Conservation (phyloP, 2,888 invertebrate genomes). For the Pterostichus madidus region DNA sequence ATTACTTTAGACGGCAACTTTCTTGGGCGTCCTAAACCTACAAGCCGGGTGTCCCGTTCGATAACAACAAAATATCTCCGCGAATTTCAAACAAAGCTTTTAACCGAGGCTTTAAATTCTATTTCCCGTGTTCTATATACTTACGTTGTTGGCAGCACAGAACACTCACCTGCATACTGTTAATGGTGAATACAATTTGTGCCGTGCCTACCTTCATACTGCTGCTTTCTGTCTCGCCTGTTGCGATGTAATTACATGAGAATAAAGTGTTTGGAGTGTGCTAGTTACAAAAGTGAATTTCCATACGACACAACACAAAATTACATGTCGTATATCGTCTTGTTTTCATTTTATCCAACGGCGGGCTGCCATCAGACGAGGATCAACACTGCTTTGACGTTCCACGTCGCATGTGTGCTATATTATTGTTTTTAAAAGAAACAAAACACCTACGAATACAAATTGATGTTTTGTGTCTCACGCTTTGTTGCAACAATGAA, state of each 20-base stretch:
- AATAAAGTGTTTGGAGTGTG: conserved; percentile 22
- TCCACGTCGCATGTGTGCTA: conserved; percentile 3
- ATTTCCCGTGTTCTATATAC: conserved; percentile 15
- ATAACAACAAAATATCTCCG: conserved; percentile 39
- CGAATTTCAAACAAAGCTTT: conserved; percentile 29
- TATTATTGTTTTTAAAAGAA: conserved; percentile 48
- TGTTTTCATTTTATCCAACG: background rate
- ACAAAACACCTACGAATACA: conserved; percentile 33
- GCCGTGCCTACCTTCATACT: conserved; percentile 28
- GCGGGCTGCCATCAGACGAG: background rate
- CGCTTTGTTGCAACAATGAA: background rate
- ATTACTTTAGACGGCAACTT: conserved; percentile 19
- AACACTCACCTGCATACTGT: conserved; percentile 12
- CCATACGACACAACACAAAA: conserved; percentile 22
- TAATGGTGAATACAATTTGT: background rate
- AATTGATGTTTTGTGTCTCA: conserved; percentile 9
- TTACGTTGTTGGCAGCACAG: background rate
- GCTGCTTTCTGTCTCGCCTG: conserved; percentile 15
- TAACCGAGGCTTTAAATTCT: conserved; percentile 39
- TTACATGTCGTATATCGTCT: conserved; percentile 6
- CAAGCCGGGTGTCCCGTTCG: conserved; percentile 12
- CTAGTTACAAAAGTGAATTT: conserved; percentile 50
- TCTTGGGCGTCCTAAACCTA: conserved; percentile 16
- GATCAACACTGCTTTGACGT: conserved; percentile 18
- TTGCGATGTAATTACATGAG: conserved; percentile 44